These are phyloP conservation scores for Phymorhynchus buccinoides DNA, from an alignment of 1,140 invertebrate genomes.

Conservation along the genomic window DNA sequence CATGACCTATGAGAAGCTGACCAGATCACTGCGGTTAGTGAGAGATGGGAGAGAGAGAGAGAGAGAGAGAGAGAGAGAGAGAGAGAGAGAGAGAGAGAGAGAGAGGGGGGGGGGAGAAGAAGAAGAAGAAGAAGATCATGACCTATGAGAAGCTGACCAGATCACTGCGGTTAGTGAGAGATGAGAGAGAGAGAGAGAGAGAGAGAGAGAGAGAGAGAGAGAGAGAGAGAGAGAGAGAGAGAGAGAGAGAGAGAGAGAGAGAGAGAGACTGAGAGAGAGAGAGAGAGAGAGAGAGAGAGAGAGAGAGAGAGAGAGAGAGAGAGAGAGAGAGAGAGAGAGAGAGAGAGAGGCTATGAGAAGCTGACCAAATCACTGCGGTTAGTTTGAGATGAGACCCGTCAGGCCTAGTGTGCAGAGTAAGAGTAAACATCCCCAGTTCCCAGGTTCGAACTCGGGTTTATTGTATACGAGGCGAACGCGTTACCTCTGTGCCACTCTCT, in stretches of 20 bases:
- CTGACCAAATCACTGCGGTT: no score
- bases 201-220: not conserved
- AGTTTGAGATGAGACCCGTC: no score
- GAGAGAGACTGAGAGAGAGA: not conserved
- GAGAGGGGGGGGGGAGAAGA: constrained; percentile 78
- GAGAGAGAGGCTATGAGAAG: no score
- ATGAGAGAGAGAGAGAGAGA: constrained; percentile 4
- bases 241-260: constrained; percentile 14
- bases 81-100: constrained; percentile 10
- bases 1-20: no score
- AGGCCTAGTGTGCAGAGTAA: no score
- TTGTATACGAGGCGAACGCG: no score
- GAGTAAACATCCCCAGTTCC: no score
- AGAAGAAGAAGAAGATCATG: constrained; percentile 10
- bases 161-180: not conserved
- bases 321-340: no score
- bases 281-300: not conserved
- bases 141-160: not conserved
- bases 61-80: not conserved
- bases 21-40: no score
- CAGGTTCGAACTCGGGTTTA: no score
- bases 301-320: not conserved
- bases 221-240: not conserved
- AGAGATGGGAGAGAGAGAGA: constrained; percentile 1
- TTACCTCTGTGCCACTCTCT: not conserved